Conservation (phyloP, 2,888 invertebrate genomes). For the Drosophila suboccidentalis region DNA sequence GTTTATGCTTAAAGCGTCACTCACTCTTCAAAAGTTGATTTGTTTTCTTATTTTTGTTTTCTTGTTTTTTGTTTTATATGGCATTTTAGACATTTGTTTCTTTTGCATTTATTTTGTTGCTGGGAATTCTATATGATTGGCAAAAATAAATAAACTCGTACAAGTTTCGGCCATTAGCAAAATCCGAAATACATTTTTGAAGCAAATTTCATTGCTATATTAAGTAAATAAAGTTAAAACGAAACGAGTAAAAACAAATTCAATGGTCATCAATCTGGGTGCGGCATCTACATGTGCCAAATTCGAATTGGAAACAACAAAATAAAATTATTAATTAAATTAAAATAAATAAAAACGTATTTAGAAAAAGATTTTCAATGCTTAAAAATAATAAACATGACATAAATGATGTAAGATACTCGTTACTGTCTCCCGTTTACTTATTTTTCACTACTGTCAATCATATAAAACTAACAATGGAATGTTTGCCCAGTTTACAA, state of each 20-base stretch:
- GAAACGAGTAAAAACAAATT: slow-evolving; percentile 8
- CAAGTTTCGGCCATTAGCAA: slow-evolving; percentile 29
- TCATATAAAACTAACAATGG: background rate
- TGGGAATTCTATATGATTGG: slow-evolving; percentile 10
- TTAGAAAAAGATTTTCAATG: no score
- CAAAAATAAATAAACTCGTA: slow-evolving; percentile 38
- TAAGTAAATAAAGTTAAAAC: slow-evolving; percentile 7
- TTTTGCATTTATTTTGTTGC: background rate
- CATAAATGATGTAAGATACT: no score
- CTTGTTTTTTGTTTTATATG: slow-evolving; percentile 38
- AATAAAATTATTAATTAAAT: background rate
- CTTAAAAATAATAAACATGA: no score
- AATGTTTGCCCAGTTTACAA: background rate
- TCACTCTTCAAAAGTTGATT: slow-evolving; percentile 8
- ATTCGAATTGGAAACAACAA: background rate
- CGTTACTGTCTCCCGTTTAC: no score
- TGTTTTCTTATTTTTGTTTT: slow-evolving; percentile 6
- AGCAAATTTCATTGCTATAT: slow-evolving; percentile 15
- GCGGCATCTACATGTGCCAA: background rate
- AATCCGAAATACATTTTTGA: slow-evolving; percentile 13
- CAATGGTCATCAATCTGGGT: background rate
- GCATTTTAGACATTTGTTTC: slow-evolving; percentile 18
- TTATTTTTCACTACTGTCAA: background rate
- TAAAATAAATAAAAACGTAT: background rate
- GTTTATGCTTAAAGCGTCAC: slow-evolving; percentile 39